Percentiles rank a stretch among this genome's conserved stretches.
Conservation (phyloP, 2,888 invertebrate species). For the Conops quadrifasciatus region DNA sequence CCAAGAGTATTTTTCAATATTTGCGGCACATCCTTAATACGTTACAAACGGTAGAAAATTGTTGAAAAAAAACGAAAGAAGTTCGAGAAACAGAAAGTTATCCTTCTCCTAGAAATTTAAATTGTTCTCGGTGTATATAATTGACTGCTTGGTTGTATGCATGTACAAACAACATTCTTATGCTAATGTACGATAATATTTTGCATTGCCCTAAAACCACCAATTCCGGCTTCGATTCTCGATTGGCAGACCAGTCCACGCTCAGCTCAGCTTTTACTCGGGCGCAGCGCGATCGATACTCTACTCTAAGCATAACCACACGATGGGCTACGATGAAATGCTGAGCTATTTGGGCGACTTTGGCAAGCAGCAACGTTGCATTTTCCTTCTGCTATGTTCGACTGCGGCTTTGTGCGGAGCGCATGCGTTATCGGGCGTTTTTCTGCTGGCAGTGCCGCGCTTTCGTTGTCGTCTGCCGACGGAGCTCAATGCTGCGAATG, state of each 20-base stretch:
- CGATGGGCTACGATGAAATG: constrained; percentile 77
- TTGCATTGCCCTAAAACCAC: not conserved
- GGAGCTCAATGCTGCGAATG: constrained; percentile 65
- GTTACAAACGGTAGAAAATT: too few species aligned
- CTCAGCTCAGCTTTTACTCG: not conserved
- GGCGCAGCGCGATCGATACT: not conserved
- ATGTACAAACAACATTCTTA: not conserved
- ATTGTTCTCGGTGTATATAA: too few species aligned
- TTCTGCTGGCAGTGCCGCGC: constrained; percentile 73
- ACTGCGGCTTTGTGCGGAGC: constrained; percentile 78
- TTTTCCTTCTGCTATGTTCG: constrained; percentile 74
- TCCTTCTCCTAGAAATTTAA: too few species aligned
- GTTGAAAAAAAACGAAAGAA: too few species aligned
- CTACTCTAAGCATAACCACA: not conserved
- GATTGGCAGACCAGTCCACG: not conserved
- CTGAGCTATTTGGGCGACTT: constrained; percentile 75
- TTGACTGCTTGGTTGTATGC: too few species aligned
- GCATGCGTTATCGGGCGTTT: constrained; percentile 77
- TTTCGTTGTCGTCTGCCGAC: constrained; percentile 72
- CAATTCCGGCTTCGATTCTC: not conserved
- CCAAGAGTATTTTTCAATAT: too few species aligned
- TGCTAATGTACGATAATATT: not conserved
- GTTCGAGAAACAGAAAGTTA: too few species aligned
- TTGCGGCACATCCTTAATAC: too few species aligned
- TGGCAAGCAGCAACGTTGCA: constrained; percentile 68